Base-by-base conservation (phyloP, 2,888 invertebrate species). In the Globia sparganii region DNA sequence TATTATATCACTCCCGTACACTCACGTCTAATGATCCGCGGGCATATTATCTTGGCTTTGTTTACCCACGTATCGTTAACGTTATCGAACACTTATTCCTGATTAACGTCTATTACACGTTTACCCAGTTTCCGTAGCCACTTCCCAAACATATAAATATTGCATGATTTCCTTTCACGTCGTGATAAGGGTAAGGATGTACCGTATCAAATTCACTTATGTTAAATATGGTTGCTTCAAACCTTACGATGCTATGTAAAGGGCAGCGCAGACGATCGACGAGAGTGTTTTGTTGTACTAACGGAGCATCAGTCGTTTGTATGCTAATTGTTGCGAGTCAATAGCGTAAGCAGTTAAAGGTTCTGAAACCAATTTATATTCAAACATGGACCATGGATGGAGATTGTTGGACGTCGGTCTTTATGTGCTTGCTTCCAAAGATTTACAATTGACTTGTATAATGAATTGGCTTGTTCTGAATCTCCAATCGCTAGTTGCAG, bases 11-110 rank as follows among this genome's bases (percentile, higher is more conserved):
- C 91, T 93, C 92, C 91, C 91, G 88, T 87, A 90, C 89, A 91
- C 79, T 92, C 94, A 90, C 91, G 91, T 92, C 94, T 96, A 95
- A 96, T 95, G 95, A 94, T 89, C 88, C 92, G 94, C 87, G 94
- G 94, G 91, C 84, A 85, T 88, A 89, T 90, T 90, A 88, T 86
- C 91, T 89, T 87, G 84, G 85, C 87, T 89, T 87, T 90, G 90
- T 91, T 90, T 91, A 85, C 87, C 77, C 77, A 86, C 84, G 84
- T 87, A 86, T 88, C 86, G 87, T 87, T 90, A 88, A 84, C 81
- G 83, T 81, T 82, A 76, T 84, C 79, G 83, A 85, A 86, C 86
- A 86, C 84, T 88, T 89, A 87, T 86, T 86, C 77, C 84, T 90
- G 87, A 88, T 89, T 87, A 86, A 88, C 80, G 84, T 86, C 80